phyloP scores from a whole-genome alignment of 2,888 invertebrate species.

The Pimpla rufipes region DNA sequence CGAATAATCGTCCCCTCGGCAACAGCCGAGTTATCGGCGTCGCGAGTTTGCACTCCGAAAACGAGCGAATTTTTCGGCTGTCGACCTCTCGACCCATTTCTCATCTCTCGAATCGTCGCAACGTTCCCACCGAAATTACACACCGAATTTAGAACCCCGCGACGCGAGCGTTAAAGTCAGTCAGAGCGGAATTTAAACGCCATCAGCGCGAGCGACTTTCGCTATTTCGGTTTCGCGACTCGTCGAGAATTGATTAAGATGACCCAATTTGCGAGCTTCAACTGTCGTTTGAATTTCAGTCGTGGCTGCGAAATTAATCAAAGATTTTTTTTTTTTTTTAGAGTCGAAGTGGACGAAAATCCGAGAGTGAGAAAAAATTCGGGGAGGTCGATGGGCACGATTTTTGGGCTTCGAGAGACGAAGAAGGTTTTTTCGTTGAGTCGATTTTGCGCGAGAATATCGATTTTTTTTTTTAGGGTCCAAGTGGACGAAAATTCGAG shows the following conservation, averaged over 20 bases:
- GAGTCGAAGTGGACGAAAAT: too few relatives aligned
- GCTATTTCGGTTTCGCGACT: constrained; percentile 32
- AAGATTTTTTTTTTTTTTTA: too few relatives aligned
- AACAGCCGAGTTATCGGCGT: constrained; percentile 26
- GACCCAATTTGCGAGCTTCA: constrained; percentile 39
- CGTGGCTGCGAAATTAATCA: too few relatives aligned
- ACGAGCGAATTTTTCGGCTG: constrained; percentile 42
- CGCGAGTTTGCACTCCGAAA: background rate
- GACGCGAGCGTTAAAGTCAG: background rate
- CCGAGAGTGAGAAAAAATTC: too few relatives aligned
- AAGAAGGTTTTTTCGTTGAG: too few relatives aligned
- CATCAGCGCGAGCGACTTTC: constrained; percentile 5
- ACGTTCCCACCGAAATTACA: constrained; percentile 10
- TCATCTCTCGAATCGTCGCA: background rate
- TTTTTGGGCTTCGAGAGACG: too few relatives aligned
- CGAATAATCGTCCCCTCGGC: constrained; percentile 40
- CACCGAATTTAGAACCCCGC: constrained; percentile 30
- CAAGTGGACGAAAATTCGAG: too few relatives aligned
- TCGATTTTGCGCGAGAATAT: too few relatives aligned
- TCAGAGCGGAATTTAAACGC: constrained; percentile 23
- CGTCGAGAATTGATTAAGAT: constrained; percentile 25
- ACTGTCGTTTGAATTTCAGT: background rate
- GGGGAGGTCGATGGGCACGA: too few relatives aligned
- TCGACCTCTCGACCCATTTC: constrained; percentile 58
- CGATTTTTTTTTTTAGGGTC: too few relatives aligned